Conservation (phyloP, 2,888 invertebrate species). For the Fabriciana adippe region DNA sequence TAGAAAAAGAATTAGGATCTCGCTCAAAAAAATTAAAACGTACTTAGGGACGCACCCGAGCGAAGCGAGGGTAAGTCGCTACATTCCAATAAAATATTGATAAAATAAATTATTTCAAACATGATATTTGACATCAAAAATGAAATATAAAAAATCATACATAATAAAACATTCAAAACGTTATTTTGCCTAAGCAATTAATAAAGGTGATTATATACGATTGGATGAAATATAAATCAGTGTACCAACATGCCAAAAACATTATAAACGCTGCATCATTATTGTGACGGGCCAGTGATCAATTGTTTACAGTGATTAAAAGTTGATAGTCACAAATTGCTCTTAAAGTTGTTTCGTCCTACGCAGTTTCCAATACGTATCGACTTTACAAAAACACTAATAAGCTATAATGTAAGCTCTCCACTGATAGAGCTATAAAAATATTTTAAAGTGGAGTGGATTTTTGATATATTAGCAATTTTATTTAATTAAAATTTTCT, state of each 20-base stretch:
- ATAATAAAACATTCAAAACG: not conserved
- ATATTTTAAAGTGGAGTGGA: not conserved
- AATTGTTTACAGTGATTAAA: conserved; percentile 45
- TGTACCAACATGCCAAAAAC: conserved; percentile 24
- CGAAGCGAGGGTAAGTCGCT: no score
- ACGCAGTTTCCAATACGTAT: conserved; percentile 40
- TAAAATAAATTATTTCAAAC: no score
- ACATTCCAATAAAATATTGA: no score
- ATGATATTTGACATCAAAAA: no score
- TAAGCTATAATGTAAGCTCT: conserved; percentile 47
- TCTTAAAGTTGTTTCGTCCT: conserved; percentile 42
- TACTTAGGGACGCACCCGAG: no score
- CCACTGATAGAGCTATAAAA: conserved; percentile 41
- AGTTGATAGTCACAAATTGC: conserved; percentile 47
- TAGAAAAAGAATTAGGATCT: no score
- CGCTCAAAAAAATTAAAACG: no score
- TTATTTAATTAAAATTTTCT: no score
- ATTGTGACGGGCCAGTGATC: conserved; percentile 34
- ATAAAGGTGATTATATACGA: conserved; percentile 20
- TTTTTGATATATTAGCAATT: no score
- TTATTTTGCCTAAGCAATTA: conserved; percentile 5
- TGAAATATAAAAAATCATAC: no score
- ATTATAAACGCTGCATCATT: conserved; percentile 32
- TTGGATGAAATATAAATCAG: conserved; percentile 25
- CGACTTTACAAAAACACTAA: conserved; percentile 34